A percentile compares a stretch with the other conserved stretches of the same genome.
Evolutionary conservation across 2,888 invertebrate genomes (phyloP).

Genomic region (Balanococcus diminutus): DNA sequence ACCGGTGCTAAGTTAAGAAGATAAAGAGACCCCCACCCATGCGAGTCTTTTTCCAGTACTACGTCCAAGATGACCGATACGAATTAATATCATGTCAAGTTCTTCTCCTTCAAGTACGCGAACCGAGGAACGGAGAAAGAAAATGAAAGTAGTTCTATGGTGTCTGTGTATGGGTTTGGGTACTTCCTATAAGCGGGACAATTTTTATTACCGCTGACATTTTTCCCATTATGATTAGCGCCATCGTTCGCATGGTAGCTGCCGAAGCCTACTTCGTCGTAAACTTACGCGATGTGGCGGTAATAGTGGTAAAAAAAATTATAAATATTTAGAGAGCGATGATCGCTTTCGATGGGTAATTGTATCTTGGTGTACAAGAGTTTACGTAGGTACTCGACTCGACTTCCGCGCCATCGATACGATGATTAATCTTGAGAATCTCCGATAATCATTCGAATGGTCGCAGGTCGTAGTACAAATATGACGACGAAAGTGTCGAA

Average conservation of each 20-base stretch:
- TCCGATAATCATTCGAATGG: background rate
- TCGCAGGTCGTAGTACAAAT: constrained; percentile 1
- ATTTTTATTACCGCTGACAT: constrained; percentile 38
- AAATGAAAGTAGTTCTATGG: constrained; percentile 48
- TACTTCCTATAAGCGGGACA: constrained; percentile 39
- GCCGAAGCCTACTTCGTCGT: background rate
- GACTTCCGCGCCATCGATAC: background rate
- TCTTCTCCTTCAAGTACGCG: constrained; percentile 7
- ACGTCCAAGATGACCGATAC: constrained; percentile 21
- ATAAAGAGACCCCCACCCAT: constrained; percentile 40
- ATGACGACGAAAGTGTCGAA: constrained; percentile 2
- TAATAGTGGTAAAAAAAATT: background rate
- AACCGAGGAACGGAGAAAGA: constrained; percentile 40
- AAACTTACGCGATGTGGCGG: background rate
- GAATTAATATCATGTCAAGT: constrained; percentile 40
- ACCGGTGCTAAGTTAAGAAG: constrained; percentile 27
- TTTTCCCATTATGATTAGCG: constrained; percentile 43
- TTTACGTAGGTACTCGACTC: background rate
- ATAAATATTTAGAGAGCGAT: constrained; percentile 4
- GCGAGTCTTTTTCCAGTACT: constrained; percentile 39
- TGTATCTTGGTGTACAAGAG: background rate
- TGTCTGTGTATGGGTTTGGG: background rate
- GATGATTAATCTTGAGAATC: constrained; percentile 2
- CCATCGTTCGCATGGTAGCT: background rate
- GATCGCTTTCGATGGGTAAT: constrained; percentile 5